Conservation (phyloP, 2,113 vertebrate species). For the Alaudala cheleensis region DNA sequence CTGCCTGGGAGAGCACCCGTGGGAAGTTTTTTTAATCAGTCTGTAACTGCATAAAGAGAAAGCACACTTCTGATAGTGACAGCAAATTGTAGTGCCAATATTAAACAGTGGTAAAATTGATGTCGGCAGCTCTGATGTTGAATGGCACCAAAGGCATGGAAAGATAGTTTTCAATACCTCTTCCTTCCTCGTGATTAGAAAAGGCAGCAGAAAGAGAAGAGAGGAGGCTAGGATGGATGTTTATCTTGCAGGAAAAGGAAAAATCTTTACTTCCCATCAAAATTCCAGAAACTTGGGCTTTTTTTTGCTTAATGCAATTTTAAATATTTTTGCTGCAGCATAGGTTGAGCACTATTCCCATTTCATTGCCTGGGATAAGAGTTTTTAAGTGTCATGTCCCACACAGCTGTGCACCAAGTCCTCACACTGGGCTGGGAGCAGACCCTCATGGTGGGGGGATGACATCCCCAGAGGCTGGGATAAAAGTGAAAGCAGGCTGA, state of each 20-base stretch:
- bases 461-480: constrained; percentile 26
- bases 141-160: not conserved
- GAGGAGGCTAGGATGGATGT: not conserved
- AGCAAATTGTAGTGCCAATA: not conserved
- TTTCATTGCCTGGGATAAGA: constrained; percentile 59
- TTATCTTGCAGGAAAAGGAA: not conserved
- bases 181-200: constrained; percentile 26
- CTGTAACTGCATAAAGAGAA: not conserved
- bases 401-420: constrained; percentile 1
- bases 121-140: not conserved
- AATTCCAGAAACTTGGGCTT: constrained; percentile 46
- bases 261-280: not conserved
- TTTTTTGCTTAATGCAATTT: constrained; percentile 68
- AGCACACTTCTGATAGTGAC: not conserved
- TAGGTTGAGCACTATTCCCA: constrained; percentile 59
- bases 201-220: constrained; percentile 40
- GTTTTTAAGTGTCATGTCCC: constrained; percentile 58
- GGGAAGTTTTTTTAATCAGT: not conserved
- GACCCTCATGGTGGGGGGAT: constrained; percentile 42
- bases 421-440: constrained; percentile 56
- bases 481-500: constrained; percentile 19
- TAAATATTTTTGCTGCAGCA: constrained; percentile 70
- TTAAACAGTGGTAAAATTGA: not conserved
- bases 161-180: constrained; percentile 18
- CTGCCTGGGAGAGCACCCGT: not conserved